Base-by-base conservation (phyloP, 1,140 invertebrate genomes). In the Chlorops oryzae region DNA sequence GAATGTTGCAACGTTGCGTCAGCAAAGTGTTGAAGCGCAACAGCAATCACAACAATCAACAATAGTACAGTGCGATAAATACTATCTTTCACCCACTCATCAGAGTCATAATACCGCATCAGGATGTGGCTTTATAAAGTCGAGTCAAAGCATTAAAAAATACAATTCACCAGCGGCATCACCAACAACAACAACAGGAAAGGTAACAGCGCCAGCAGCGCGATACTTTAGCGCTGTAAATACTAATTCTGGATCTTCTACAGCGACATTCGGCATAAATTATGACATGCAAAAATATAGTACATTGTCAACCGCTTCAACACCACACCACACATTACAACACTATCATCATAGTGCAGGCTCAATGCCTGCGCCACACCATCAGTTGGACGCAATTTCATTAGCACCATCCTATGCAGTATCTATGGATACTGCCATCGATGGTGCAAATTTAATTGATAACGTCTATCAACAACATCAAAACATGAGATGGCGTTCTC, bases 71-170 rank as follows among this genome's bases (percentile, higher is more conserved):
- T 70, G 66, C 47, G 66, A 70, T 38, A 69, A 69, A 38, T 70
- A 70, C 28, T 70, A 70, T 44, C 21, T 70, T 12, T 70, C 66
- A 38, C 66, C 66, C 2, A 70, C 66, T 1, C 65, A 69, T 61
- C 65, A 69, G 35, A 66, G 44, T 24, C 66, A 70, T 39, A 70
- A 56, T 28, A 63, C 66, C 42, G 65, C 65, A 1, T n/a, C n/a
- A n/a, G n/a, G n/a, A n/a, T n/a, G n/a, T n/a, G 65, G 66, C 18
- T 70, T 70, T 21, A 70, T 70, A 3, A 70, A 66, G 43, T 69
- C 66, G 38, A 69, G 65, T 53, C 66, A 70, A 38, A 69, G 66
- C 32, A 70, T 70, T 13, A 70, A 70, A 49, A 61, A 70, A 47
- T 70, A 69, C 38, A 55, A 66, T 5, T 70, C 66, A 6, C 65